Evolutionary conservation across 2,797 vertebrate genomes (phyloP).

Genomic region (Balearica regulorum): DNA sequence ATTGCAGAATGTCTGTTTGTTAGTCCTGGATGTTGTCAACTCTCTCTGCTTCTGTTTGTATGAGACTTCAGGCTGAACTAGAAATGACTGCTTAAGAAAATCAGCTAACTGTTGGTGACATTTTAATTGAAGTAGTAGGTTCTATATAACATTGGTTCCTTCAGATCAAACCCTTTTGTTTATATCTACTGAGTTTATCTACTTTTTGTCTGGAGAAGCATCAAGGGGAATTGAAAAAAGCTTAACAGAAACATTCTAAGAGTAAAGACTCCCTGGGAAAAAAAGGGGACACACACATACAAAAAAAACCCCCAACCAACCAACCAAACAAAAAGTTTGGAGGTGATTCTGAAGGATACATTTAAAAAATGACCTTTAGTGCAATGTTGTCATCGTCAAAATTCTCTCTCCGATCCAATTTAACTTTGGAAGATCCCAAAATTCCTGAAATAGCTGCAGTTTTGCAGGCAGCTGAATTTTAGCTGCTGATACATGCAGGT

Average conservation of each 20-base stretch:
- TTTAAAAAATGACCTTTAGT: neutral
- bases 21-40: neutral
- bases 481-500: neutral
- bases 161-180: neutral
- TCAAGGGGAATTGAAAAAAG: neutral
- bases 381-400: neutral
- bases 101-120: neutral
- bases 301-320: too few species aligned
- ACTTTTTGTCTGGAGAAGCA: neutral
- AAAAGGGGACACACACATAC: neutral
- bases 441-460: neutral
- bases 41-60: neutral
- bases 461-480: neutral
- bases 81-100: neutral
- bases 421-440: neutral
- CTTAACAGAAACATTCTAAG: neutral
- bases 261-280: accelerated
- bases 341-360: neutral
- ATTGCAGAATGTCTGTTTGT: neutral
- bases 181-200: neutral
- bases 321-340: neutral
- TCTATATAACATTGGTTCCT: neutral
- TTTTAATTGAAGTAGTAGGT: neutral
- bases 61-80: neutral
- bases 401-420: neutral